Conservation (phyloP, 2,797 vertebrate genomes). For the Acanthurus tractus region DNA sequence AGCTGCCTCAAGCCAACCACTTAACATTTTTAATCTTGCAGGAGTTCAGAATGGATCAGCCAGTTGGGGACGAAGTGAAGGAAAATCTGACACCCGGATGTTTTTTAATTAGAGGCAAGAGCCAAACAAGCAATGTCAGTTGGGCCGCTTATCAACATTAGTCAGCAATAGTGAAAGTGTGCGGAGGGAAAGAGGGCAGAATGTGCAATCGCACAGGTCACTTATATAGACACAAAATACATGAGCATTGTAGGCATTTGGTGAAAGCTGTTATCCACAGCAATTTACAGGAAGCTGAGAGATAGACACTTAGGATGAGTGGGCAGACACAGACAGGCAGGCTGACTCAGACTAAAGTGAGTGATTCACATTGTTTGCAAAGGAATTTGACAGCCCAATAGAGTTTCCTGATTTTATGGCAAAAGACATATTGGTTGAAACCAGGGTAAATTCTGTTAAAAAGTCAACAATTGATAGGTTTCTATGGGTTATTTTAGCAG, state of each 20-base stretch:
- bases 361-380: too few species aligned
- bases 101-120: slow-evolving; percentile 73
- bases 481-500: not conserved
- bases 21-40: slow-evolving; percentile 80
- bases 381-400: not conserved
- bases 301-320: slow-evolving; percentile 20
- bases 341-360: too few species aligned
- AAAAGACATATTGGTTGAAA: not conserved
- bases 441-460: not conserved
- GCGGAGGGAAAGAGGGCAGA: not conserved
- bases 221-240: slow-evolving; percentile 30
- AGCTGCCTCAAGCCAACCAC: slow-evolving; percentile 69
- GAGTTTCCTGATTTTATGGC: not conserved
- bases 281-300: slow-evolving; percentile 12
- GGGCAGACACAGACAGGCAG: not conserved
- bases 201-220: slow-evolving; percentile 22
- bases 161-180: slow-evolving; percentile 53
- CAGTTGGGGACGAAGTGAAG: slow-evolving; percentile 49
- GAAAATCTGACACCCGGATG: slow-evolving; percentile 61
- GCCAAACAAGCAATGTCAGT: slow-evolving; percentile 72
- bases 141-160: slow-evolving; percentile 59
- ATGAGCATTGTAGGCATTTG: slow-evolving; percentile 35
- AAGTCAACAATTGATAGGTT: not conserved
- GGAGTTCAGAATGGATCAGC: slow-evolving; percentile 72
- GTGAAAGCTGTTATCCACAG: slow-evolving; percentile 18